Percentiles rank a stretch among this genome's conserved stretches.
Conservation (phyloP, 1,140 invertebrate genomes). For the Harpegnathos saltator region DNA sequence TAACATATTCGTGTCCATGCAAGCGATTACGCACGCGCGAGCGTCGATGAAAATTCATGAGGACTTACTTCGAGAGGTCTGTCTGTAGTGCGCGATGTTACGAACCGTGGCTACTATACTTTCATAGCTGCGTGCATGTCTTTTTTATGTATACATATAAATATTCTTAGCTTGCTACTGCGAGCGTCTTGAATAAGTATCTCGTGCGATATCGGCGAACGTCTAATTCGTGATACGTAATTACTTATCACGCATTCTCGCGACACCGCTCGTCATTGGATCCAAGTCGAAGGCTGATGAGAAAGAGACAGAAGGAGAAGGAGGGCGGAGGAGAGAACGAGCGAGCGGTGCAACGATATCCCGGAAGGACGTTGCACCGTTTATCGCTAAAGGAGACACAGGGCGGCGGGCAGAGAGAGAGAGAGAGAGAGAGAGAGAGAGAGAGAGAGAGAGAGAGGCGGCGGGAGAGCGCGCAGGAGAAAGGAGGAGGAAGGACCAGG, state of each 20-base stretch:
- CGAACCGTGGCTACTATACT: background rate
- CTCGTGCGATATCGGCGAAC: slow-evolving; percentile 28
- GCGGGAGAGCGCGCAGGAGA: background rate
- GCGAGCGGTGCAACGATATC: background rate
- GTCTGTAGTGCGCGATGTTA: background rate
- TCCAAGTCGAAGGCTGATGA: background rate
- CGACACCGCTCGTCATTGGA: slow-evolving; percentile 15
- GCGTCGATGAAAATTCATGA: slow-evolving; percentile 21
- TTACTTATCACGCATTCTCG: slow-evolving; percentile 40
- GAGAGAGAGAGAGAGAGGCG: background rate
- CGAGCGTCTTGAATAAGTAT: background rate
- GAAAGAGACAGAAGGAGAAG: no score
- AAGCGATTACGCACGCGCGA: slow-evolving; percentile 38
- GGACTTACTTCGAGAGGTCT: slow-evolving; percentile 11
- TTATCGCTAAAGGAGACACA: background rate
- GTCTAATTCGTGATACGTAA: slow-evolving; percentile 44
- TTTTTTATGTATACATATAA: background rate
- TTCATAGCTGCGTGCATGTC: background rate
- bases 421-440: background rate
- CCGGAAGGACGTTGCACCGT: slow-evolving; percentile 24
- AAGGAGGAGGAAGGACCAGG: background rate
- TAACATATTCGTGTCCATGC: background rate
- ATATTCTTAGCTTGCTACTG: background rate
- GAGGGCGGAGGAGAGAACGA: no score
- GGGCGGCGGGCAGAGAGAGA: background rate